A percentile compares a stretch with the other conserved stretches of the same genome.
phyloP scores from a whole-genome alignment of 2,888 invertebrate genomes.

The Polia nebulosa region DNA sequence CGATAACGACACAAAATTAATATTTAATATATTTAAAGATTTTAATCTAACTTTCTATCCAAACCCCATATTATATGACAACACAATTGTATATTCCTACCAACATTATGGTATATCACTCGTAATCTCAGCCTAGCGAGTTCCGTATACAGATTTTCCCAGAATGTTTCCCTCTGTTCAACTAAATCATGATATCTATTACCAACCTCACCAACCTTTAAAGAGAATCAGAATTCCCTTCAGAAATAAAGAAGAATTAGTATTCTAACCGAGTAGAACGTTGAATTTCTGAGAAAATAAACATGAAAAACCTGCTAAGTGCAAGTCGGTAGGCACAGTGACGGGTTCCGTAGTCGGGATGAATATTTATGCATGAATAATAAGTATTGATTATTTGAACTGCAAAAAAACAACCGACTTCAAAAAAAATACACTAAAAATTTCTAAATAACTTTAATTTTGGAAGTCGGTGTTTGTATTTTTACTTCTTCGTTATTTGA shows the following conservation, averaged over 20 bases:
- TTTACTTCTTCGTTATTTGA: too few relatives aligned
- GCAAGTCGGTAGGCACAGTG: too few relatives aligned
- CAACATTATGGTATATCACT: neutral
- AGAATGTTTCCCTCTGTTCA: neutral
- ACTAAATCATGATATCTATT: slow-evolving; percentile 41
- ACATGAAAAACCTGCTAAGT: slow-evolving; percentile 25
- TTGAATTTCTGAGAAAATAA: slow-evolving; percentile 52
- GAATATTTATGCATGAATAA: too few relatives aligned
- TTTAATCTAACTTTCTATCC: too few relatives aligned
- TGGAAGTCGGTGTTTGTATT: too few relatives aligned
- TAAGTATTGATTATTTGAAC: neutral
- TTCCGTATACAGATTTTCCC: neutral
- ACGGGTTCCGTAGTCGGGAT: neutral
- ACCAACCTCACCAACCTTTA: slow-evolving; percentile 15
- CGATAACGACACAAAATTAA: too few relatives aligned
- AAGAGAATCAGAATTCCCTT: slow-evolving; percentile 20
- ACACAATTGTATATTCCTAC: neutral
- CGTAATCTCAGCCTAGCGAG: slow-evolving; percentile 6
- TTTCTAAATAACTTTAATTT: too few relatives aligned
- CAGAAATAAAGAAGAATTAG: slow-evolving; percentile 50
- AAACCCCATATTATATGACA: too few relatives aligned
- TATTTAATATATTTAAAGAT: too few relatives aligned
- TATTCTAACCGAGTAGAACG: slow-evolving; percentile 41
- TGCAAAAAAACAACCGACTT: too few relatives aligned
- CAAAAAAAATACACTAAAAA: too few relatives aligned